Evolutionary conservation across 1,140 invertebrate genomes (phyloP), one percentile per base, ranked within the genome.

Genomic region (Fopius arisanus): DNA sequence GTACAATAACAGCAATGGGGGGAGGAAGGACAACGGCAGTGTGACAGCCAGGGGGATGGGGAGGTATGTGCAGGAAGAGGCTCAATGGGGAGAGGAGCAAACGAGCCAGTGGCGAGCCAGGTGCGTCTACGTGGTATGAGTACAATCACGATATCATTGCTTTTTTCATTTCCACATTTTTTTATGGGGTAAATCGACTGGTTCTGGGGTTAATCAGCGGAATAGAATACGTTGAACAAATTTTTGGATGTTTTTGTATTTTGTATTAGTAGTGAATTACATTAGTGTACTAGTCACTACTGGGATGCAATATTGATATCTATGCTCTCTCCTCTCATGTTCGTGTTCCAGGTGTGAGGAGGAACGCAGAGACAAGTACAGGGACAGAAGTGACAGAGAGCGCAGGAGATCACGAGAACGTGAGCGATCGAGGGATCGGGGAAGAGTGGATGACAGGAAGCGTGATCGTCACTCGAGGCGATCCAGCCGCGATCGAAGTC

Each of bases 1-100:
- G 75, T 86, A 87, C 51, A 85, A 77, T 54, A 68, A 77, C 59
- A 63, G 48, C n/a, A 68, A 69, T 14, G 67, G 76, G 9, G 75
- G 79, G 54, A 78, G 83, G 75, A 87, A 85, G 77, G 84, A 84
- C 70, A 83, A 85, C 59, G 81, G 80, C 62, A 84, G 78, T 72
- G 33, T 78, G 33, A 78, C 41, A n/a, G 66, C 79, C 2, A 77
- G 80, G 6, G 78, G 77, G 63, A 72, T n/a, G n/a, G n/a, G 75
- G 14, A 77, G 79, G 26, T 82, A 88, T 70, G 83, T 85, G 7
- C 29, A 68, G 31, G 63, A 67, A n/a, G 63, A 51, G 16, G 33
- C 88, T 14, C 86, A 84, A 75, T 90, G 86, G 90, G 90, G 78
- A 75, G 91, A 88, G 29, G 87, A 88, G 72, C 81, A 84, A 82